Evolutionary conservation across 2,888 invertebrate species (phyloP), one percentile per base, ranked within the genome.

Genomic region (Suillia variegata): DNA sequence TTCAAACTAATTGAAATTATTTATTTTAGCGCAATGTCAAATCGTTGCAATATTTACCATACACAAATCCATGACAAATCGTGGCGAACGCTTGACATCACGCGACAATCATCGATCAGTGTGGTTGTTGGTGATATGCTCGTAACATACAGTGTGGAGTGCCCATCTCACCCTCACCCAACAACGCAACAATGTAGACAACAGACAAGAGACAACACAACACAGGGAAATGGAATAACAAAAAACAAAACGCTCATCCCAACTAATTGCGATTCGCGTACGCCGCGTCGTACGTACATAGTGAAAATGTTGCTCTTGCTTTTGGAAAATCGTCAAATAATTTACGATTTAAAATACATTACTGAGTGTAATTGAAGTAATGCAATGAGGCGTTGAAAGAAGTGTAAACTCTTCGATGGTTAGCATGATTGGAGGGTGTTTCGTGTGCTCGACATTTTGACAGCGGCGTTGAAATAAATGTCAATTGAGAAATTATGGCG

Each of bases 1-100:
- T 62, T 66, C 63, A 61, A 54, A 42, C 38, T 62, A 62, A 63
- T 62, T 63, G 58, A 53, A 57, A 62, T 66, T 62, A 63, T 66
- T 62, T 64, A 60, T 62, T 64, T 53, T 48, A 17, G 42, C 48
- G 48, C 15, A 53, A 47, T 53, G 47, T 5, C 52, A 34, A 31
- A 24, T 18, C 20, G 20, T 24, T 53, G 31, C 48, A 54, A 54
- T 58, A 54, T 58, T 58, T 54, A 54, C 58, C 34, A 54, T 48
- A 20, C 22, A 54, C 45, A 45, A 8, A 21, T 38, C 45, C 52
- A 52, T 52, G 33, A 34, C 38, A 54, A 54, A 47, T 31, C 47
- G n/a, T 24, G 56, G 38, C 34, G 15, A 21, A n/a, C 12, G 49
- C 21, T 21, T 20, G 24, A 51, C 31, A 26, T 10, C 26, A 18